Base-by-base conservation (phyloP, 2,797 vertebrate species). In the Takifugu ocellatus region DNA sequence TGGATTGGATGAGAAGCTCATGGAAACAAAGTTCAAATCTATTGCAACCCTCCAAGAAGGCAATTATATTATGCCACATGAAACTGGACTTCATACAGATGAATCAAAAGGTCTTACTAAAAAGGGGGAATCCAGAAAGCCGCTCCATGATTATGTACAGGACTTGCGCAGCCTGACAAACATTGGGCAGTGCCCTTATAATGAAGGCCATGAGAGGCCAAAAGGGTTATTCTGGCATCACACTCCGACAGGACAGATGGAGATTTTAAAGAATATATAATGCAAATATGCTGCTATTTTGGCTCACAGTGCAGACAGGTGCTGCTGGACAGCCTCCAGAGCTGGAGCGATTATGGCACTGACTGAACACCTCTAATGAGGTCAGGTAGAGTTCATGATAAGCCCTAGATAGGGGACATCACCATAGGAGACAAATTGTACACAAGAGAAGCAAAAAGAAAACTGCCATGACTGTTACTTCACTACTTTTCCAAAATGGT, bases 231-330 rank as follows among this genome's bases (percentile, higher is more conserved):
- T 99, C 96, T 98, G 96, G 94, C 95, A 98, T 93, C 95, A 98
- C 95, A 96, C 93, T 93, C 92, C 88, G 51, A 68, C 9, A 14
- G 43, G 25, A 59, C 31, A 36, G 9, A 2, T n/a, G 15, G 51
- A 8, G 69, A 63, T n/a, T 36, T 77, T 45, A 84, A 74, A 78
- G 74, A 75, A 84, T 74, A 50, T 44, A 49, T 29, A 62, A 31
- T 36, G 49, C 45, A 52, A 45, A 42, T 26, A 58, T 45, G 0
- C 29, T 49, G 63, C 29, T 29, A 51, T 75, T 89, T 95, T 94
- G 94, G 94, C 94, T 96, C 93, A 97, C 96, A 98, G 96, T 97
- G 96, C 94, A 92, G 95, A 90, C 44, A 39, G 51, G 83, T 55
- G 64, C 59, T 74, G 51, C 55, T 62, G 1, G 27, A 65, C 54